Conservation (phyloP, 1,140 invertebrate genomes). For the Zaprionus camerounensis region DNA sequence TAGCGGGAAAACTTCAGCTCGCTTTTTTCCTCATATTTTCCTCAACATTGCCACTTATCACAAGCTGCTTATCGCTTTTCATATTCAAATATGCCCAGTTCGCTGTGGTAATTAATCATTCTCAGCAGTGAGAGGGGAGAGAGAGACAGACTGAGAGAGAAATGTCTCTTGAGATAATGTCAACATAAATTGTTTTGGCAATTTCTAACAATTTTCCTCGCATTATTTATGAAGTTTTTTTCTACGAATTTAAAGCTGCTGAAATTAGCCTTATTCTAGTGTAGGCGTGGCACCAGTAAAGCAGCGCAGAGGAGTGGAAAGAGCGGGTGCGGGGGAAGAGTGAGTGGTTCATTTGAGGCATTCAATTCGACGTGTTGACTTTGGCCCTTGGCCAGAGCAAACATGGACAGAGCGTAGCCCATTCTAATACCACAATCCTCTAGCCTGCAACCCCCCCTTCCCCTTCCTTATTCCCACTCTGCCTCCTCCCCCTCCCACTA, state of each 20-base stretch:
- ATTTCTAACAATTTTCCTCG: slow-evolving; percentile 73
- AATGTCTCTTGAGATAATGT: slow-evolving; percentile 81
- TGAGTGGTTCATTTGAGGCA: slow-evolving; percentile 18
- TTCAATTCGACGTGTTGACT: slow-evolving; percentile 69
- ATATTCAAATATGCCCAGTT: slow-evolving; percentile 69
- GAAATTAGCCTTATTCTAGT: slow-evolving; percentile 54
- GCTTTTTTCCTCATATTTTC: slow-evolving; percentile 21
- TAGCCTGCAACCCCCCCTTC: neutral
- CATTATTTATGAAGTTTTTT: slow-evolving; percentile 70
- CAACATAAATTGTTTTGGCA: slow-evolving; percentile 81
- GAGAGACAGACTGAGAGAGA: slow-evolving; percentile 24
- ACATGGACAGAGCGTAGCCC: neutral
- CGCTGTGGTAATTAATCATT: slow-evolving; percentile 73
- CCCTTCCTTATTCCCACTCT: neutral
- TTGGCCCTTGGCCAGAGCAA: slow-evolving; percentile 39
- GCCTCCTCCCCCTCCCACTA: neutral
- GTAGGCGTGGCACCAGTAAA: neutral
- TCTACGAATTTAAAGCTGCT: slow-evolving; percentile 24
- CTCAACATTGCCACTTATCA: slow-evolving; percentile 46
- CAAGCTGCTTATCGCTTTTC: slow-evolving; percentile 68
- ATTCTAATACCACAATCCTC: slow-evolving; percentile 2
- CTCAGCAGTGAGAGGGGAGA: neutral
- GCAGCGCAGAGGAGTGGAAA: too few species aligned
- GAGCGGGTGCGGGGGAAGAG: neutral
- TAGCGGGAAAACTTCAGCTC: slow-evolving; percentile 53